These are phyloP conservation scores for Andrena praecox DNA, from an alignment of 2,888 invertebrate genomes.

Conservation along the genomic window DNA sequence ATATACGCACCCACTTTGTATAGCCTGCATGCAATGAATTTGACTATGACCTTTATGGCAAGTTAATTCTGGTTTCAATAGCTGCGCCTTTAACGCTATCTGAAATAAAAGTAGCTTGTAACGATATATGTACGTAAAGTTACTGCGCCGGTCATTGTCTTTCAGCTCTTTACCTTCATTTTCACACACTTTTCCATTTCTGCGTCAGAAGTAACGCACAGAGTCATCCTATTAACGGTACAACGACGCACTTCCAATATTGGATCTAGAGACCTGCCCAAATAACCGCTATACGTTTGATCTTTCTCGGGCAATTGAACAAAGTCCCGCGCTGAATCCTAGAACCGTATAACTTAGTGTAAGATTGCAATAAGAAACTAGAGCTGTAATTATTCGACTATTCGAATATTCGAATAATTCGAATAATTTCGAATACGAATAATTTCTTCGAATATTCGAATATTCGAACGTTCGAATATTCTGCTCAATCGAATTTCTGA, in stretches of 20 bases:
- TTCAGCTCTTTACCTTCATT: constrained; percentile 89
- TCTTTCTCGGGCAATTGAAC: constrained; percentile 89
- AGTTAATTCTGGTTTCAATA: constrained; percentile 92
- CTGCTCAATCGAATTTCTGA: too few species aligned
- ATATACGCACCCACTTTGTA: constrained; percentile 84
- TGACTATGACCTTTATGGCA: constrained; percentile 94
- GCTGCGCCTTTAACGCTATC: constrained; percentile 94
- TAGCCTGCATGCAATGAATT: constrained; percentile 93
- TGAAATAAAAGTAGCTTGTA: constrained; percentile 80
- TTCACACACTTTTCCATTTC: constrained; percentile 96
- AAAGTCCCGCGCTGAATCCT: constrained; percentile 92
- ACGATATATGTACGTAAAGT: background rate
- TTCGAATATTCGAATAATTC: too few species aligned
- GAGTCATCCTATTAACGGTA: constrained; percentile 92
- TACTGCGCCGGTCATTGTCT: background rate
- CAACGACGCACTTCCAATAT: constrained; percentile 93
- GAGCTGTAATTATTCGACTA: too few species aligned
- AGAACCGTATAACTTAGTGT: constrained; percentile 42
- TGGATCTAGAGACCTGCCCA: constrained; percentile 89
- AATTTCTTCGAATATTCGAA: too few species aligned
- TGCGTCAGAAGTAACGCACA: constrained; percentile 96
- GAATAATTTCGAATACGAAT: too few species aligned
- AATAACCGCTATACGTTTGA: constrained; percentile 91
- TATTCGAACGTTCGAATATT: too few species aligned
- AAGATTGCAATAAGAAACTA: background rate